phyloP scores from a whole-genome alignment of 2,113 vertebrate genomes.

The Abramis brama region DNA sequence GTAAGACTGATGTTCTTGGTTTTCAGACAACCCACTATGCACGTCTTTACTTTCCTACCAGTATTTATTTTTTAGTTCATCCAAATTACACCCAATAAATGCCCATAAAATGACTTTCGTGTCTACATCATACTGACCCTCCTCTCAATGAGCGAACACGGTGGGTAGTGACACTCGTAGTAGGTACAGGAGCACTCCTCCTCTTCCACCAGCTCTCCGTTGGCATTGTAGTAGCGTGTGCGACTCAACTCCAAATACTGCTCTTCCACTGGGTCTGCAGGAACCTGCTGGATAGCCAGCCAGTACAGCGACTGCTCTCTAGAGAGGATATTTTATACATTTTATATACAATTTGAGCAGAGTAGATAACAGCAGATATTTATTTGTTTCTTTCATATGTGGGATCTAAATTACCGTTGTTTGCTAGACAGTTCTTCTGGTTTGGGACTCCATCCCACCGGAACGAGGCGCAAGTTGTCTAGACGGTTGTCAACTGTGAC shows the following conservation, averaged over 20 bases:
- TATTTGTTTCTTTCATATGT: not conserved
- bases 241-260: slow-evolving; percentile 94
- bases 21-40: too few relatives aligned
- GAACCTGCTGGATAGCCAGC: slow-evolving; percentile 98
- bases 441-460: slow-evolving; percentile 90
- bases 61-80: too few relatives aligned
- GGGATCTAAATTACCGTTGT: slow-evolving; percentile 81
- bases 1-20: too few relatives aligned
- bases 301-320: slow-evolving; percentile 99
- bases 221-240: slow-evolving; percentile 96
- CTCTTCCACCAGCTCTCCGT: slow-evolving; percentile 96
- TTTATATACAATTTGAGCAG: not conserved
- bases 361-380: not conserved
- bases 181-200: slow-evolving; percentile 98
- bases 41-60: too few relatives aligned
- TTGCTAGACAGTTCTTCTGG: slow-evolving; percentile 95
- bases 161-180: slow-evolving; percentile 98
- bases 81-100: not conserved
- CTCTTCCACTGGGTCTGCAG: slow-evolving; percentile 95
- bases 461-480: slow-evolving; percentile 93
- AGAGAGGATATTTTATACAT: not conserved
- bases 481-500: slow-evolving; percentile 97
- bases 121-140: slow-evolving; percentile 79
- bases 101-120: not conserved
- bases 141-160: slow-evolving; percentile 95